Evolutionary conservation across 2,113 vertebrate genomes (phyloP).

Genomic region (Gobius niger): DNA sequence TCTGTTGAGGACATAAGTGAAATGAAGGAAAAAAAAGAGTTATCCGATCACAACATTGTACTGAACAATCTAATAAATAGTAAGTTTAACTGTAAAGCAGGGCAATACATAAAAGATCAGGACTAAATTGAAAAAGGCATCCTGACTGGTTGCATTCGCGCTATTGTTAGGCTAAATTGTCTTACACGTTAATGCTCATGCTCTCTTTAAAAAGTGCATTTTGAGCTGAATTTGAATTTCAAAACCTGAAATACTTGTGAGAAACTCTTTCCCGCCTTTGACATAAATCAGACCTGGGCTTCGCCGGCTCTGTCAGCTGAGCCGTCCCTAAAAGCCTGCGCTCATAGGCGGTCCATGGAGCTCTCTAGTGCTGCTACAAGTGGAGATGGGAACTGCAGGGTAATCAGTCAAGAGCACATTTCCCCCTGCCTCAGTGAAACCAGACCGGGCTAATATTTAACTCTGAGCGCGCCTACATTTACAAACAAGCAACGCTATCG

Average conservation of each 20-base stretch:
- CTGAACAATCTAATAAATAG: too few species aligned
- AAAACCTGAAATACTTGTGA: background rate
- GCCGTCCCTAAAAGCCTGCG: conserved; percentile 22
- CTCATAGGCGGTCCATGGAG: background rate
- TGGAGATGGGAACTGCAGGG: conserved; percentile 52
- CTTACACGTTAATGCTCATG: too few species aligned
- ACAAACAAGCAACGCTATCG: background rate
- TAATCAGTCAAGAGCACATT: conserved; percentile 70
- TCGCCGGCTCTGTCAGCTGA: conserved; percentile 12
- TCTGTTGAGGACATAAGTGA: too few species aligned
- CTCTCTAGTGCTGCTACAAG: conserved; percentile 52
- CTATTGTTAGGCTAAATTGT: too few species aligned
- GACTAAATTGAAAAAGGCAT: too few species aligned
- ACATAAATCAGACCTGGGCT: background rate
- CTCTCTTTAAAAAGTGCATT: too few species aligned
- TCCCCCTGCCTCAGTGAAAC: conserved; percentile 61
- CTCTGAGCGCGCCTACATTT: conserved; percentile 2
- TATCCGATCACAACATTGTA: too few species aligned
- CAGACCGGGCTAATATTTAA: conserved; percentile 66
- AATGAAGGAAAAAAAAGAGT: too few species aligned
- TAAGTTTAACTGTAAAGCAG: too few species aligned
- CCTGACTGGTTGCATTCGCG: too few species aligned
- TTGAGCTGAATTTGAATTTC: too few species aligned
- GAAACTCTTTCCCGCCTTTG: background rate
- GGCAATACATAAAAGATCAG: too few species aligned